Conservation (phyloP, 2,113 vertebrate species). For the Osmerus mordax region DNA sequence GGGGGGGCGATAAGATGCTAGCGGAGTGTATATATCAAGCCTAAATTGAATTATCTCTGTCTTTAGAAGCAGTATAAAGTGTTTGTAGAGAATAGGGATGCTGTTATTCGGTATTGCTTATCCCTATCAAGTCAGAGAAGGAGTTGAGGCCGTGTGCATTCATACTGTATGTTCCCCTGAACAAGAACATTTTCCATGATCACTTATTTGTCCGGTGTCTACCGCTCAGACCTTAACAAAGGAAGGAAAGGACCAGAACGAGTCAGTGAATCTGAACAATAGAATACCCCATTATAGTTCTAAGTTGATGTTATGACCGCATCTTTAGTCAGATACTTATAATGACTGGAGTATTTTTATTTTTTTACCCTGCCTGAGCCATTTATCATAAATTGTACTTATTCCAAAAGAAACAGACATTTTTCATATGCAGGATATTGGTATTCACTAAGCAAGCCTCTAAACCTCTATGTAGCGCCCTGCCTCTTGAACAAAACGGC, state of each 20-base stretch:
- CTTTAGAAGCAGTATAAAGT: conserved; percentile 44
- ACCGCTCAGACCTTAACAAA: conserved; percentile 45
- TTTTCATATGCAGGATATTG: no score
- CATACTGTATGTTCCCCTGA: conserved; percentile 32
- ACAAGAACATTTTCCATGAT: conserved; percentile 51
- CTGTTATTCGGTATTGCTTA: conserved; percentile 23
- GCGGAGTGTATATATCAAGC: conserved; percentile 50
- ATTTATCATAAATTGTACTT: no score
- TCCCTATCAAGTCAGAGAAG: conserved; percentile 27
- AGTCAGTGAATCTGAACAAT: no score
- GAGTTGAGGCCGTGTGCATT: conserved; percentile 38
- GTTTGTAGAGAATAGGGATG: conserved; percentile 42
- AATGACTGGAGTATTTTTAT: no score
- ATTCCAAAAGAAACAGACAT: no score
- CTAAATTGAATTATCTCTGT: conserved; percentile 57
- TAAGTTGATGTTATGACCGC: no score
- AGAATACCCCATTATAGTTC: no score
- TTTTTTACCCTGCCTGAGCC: no score
- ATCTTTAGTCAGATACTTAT: no score
- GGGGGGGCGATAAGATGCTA: conserved; percentile 28
- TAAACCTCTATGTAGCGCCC: no score
- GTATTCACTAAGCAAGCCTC: no score
- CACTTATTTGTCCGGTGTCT: conserved; percentile 48
- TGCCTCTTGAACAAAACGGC: neutral
- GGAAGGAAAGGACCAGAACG: conserved; percentile 48